Base-by-base conservation (phyloP, 92 coral and sea anemone species). In the Bergia sp. region DNA sequence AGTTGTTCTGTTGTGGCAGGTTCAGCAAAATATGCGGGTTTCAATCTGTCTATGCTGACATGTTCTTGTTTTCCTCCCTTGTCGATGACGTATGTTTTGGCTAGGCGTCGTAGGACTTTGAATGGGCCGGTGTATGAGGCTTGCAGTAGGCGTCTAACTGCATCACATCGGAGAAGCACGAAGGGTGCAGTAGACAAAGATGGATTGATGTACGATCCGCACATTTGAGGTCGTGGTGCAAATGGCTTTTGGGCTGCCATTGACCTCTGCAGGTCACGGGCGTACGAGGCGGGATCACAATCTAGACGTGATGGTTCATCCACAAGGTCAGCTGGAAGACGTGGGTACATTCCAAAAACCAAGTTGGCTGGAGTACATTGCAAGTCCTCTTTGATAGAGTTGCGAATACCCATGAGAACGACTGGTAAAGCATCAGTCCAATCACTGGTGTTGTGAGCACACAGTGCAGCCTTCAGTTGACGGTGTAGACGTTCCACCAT, bases 91-190 rank as follows among this genome's bases (percentile, higher is more conserved):
- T 20, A 72, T 3, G 77, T 72, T 21, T 72, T 72, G 39, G 6
- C 41, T 0, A 0, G 0, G 0, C 77, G 77, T 0, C 0, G 15
- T 3, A 72, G 2, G 40, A 72, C 77, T 72, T 72, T 72, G 77
- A n/a, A 72, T 0, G 77, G 77, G 77, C 77, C 77, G 10, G 77
- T 72, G 40, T 72, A 72, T 0, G 77, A 38, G 77, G 77, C 77
- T n/a, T 72, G 77, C 18, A 72, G 77, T 1, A 38, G 15, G 12
- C 77, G 77, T 72, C 77, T 38, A 72, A 72, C 39, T 72, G 10
- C 77, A 72, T 72, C 77, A 1, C 77, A 72, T 20, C 77, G 77
- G 18, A 72, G 40, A 4, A 72, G 40, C 0, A 72, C 77, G 77
- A n/a, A 72, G 77, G 77, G 77, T 72, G 77, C 77, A 72, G 77